Evolutionary conservation across 2,797 vertebrate genomes (phyloP), one percentile per base, ranked within the genome.

Genomic region (Morus bassanus): DNA sequence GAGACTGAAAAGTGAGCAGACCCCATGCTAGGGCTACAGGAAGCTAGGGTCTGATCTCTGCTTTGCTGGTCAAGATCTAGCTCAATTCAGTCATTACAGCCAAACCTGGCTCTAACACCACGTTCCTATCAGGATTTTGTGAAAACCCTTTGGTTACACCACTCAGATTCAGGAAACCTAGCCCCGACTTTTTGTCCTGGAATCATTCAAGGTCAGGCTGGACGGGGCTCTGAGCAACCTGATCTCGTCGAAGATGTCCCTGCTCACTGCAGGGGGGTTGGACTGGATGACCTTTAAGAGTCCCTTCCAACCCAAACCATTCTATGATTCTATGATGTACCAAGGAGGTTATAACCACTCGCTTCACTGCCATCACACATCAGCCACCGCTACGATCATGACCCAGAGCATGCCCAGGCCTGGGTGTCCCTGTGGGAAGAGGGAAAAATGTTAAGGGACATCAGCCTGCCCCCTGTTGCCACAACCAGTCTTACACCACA

Each of bases 331-430:
- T 59, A 4, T 57, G 37, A 51, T 41, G 91, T 75, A 8, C 39
- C 68, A 57, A 46, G 35, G 13, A 59, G 27, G 7, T 56, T 73
- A n/a, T 39, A 85, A 37, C 13, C 31, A 59, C n/a, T 25, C 4
- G 3, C 9, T 87, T 82, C 74, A 35, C 12, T 28, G 15, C 51
- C 21, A 65, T 39, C 0, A 2, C 0, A 3, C 33, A 87, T n/a
- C 48, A 88, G 37, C 54, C 81, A 61, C 23, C 4, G 2, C 77
- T 65, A 18, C 0, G 0, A 13, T 35, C 13, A 1, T 21, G 48
- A 51, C 48, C 39, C 51, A 65, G 37, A 85, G 45, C 9, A 15
- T 23, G 15, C 27, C 17, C 61, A 74, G 48, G 56, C 10, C 80
- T 63, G 7, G 15, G 6, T 88, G 33, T 72, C 50, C 18, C 13